Evolutionary conservation across 1,140 invertebrate species (phyloP).

Genomic region (Metaphire vulgaris): DNA sequence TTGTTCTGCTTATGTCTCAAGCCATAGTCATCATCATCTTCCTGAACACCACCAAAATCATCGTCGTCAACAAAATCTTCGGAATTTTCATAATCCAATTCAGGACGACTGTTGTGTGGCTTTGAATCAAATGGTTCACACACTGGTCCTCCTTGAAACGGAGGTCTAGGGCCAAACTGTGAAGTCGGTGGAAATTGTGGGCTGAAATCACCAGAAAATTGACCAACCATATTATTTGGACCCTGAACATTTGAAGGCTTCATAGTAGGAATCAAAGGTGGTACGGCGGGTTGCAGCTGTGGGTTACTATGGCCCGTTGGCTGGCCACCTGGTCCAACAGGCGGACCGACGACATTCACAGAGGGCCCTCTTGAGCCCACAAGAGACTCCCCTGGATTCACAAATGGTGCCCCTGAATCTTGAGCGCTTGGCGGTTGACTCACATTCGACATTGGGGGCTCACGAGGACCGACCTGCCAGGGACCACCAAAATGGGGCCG

Average conservation of each 20-base stretch:
- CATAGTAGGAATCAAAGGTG: too few species aligned
- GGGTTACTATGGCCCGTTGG: neutral
- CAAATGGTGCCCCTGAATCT: too few species aligned
- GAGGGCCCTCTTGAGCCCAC: neutral
- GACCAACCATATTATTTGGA: too few species aligned
- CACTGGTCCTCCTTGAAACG: neutral
- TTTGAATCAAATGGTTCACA: too few species aligned
- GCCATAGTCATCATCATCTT: neutral
- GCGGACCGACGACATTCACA: neutral
- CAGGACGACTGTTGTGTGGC: too few species aligned
- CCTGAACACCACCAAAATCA: neutral
- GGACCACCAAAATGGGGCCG: conserved; percentile 17
- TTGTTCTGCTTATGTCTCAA: neutral
- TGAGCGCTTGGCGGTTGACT: neutral
- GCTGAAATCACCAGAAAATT: neutral
- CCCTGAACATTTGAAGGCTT: neutral
- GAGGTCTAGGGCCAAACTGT: neutral
- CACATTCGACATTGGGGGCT: neutral
- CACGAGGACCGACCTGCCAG: conserved; percentile 25
- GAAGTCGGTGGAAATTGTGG: neutral
- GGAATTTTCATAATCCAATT: neutral
- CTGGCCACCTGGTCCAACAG: neutral
- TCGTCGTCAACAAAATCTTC: neutral
- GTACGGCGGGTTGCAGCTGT: too few species aligned
- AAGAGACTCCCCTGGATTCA: neutral